phyloP scores from a whole-genome alignment of 2,113 vertebrate species.

The Silurus glanis region DNA sequence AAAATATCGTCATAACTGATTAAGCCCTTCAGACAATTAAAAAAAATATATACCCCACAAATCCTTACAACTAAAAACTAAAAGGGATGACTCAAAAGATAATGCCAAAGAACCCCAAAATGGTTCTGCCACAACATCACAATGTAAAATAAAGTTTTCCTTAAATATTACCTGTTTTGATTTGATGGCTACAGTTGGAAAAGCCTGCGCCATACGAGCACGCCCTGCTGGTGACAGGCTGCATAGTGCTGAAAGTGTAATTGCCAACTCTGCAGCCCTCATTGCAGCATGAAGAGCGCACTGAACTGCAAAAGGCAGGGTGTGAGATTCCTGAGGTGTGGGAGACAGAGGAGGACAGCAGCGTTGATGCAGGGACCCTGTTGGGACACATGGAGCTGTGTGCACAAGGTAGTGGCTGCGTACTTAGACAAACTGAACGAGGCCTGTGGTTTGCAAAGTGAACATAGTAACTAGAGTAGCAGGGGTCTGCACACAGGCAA shows the following conservation, averaged over 20 bases:
- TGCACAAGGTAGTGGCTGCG: slow-evolving; percentile 64
- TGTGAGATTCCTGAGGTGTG: slow-evolving; percentile 76
- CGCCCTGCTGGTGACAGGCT: slow-evolving; percentile 78
- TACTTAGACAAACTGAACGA: slow-evolving; percentile 55
- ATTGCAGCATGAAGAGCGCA: slow-evolving; percentile 75
- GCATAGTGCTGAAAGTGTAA: slow-evolving; percentile 83
- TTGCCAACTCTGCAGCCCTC: slow-evolving; percentile 77
- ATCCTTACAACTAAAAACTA: not conserved
- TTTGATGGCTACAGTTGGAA: slow-evolving; percentile 81
- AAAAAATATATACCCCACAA: not conserved
- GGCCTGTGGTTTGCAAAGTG: slow-evolving; percentile 72
- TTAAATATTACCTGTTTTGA: slow-evolving; percentile 86
- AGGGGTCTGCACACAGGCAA: slow-evolving; percentile 76
- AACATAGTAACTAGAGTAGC: slow-evolving; percentile 78
- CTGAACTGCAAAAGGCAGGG: slow-evolving; percentile 83
- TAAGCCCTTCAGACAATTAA: not conserved
- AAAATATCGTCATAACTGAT: not conserved
- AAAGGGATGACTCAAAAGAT: not conserved
- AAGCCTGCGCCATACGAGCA: slow-evolving; percentile 77
- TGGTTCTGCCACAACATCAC: not conserved
- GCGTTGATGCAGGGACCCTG: slow-evolving; percentile 71
- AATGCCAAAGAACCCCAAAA: not conserved
- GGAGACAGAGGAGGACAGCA: slow-evolving; percentile 76
- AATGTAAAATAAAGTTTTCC: not conserved
- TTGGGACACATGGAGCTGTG: slow-evolving; percentile 72